Evolutionary conservation across 2,797 vertebrate genomes (phyloP).

Genomic region (Chelon auratus): DNA sequence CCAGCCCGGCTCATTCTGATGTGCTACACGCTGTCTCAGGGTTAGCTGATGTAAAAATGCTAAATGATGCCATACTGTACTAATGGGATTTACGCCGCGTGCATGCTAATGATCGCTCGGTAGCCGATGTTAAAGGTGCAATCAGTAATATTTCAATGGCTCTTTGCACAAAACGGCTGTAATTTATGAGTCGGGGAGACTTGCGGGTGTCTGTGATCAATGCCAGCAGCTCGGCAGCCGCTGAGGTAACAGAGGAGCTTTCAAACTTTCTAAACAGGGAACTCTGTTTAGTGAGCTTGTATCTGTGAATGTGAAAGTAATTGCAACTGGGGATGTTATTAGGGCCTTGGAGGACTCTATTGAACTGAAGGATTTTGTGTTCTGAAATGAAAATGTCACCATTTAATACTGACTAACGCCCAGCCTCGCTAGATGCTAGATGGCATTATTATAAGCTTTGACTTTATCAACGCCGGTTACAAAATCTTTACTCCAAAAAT

Average conservation of each 20-base stretch:
- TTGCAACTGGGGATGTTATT: slow-evolving; percentile 29
- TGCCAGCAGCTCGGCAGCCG: slow-evolving; percentile 40
- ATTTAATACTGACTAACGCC: slow-evolving; percentile 28
- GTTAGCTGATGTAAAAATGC: slow-evolving; percentile 59
- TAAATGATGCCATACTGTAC: slow-evolving; percentile 61
- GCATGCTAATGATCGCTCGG: slow-evolving; percentile 61
- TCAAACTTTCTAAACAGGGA: slow-evolving; percentile 45
- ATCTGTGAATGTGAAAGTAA: slow-evolving; percentile 40
- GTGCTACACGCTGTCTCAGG: slow-evolving; percentile 47
- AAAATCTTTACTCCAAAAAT: slow-evolving; percentile 25
- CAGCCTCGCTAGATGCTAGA: slow-evolving; percentile 5
- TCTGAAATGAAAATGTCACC: slow-evolving; percentile 44
- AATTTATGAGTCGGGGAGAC: slow-evolving; percentile 52
- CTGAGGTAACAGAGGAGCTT: slow-evolving; percentile 43
- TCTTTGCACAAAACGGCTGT: slow-evolving; percentile 39
- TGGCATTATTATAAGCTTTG: slow-evolving; percentile 31
- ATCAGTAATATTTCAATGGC: slow-evolving; percentile 63
- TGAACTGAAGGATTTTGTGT: slow-evolving; percentile 55
- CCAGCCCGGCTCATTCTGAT: slow-evolving; percentile 44
- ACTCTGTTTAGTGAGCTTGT: slow-evolving; percentile 22
- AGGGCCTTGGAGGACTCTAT: slow-evolving; percentile 32
- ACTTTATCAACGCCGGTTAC: slow-evolving; percentile 22
- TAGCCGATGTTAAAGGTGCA: slow-evolving; percentile 63
- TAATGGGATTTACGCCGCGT: slow-evolving; percentile 61
- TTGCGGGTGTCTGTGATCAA: slow-evolving; percentile 45